Evolutionary conservation across 2,113 vertebrate species (phyloP).

Genomic region (Leptocoma aspasia): DNA sequence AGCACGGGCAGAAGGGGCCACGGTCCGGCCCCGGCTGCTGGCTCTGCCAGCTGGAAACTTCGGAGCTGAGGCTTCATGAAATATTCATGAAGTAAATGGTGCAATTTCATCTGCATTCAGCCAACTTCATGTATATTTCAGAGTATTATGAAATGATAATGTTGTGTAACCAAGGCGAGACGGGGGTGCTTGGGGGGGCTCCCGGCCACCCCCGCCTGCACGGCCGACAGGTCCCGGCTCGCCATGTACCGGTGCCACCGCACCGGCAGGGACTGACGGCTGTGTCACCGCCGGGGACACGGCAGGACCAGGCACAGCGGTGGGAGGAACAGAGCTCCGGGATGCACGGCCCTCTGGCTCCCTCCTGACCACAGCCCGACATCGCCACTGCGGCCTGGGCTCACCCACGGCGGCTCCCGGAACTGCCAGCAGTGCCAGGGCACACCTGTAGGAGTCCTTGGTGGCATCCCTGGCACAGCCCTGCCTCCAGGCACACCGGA

Average conservation of each 20-base stretch:
- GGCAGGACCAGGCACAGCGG: background rate
- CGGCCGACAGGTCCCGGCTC: background rate
- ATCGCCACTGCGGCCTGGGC: rapidly evolving
- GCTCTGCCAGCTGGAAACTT: slow-evolving; percentile 69
- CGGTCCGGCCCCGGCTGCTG: slow-evolving; percentile 9
- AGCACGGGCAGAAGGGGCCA: background rate
- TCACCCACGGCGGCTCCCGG: background rate
- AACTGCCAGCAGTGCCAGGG: rapidly evolving
- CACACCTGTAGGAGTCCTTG: background rate
- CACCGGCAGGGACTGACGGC: background rate
- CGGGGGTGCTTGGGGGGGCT: background rate
- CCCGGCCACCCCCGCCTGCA: background rate
- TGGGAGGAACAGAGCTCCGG: background rate
- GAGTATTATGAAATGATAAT: slow-evolving; percentile 76
- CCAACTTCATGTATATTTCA: slow-evolving; percentile 83
- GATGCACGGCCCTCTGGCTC: background rate
- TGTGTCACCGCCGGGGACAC: rapidly evolving
- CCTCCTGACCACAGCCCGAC: background rate
- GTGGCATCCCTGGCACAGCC: background rate
- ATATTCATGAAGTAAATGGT: slow-evolving; percentile 83
- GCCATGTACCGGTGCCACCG: rapidly evolving
- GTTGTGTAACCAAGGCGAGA: slow-evolving; percentile 61
- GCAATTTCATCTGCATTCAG: slow-evolving; percentile 82
- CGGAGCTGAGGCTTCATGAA: slow-evolving; percentile 72
- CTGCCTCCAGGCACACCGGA: background rate